Base-by-base conservation (phyloP, 2,797 vertebrate genomes). In the Xerus rutilus region DNA sequence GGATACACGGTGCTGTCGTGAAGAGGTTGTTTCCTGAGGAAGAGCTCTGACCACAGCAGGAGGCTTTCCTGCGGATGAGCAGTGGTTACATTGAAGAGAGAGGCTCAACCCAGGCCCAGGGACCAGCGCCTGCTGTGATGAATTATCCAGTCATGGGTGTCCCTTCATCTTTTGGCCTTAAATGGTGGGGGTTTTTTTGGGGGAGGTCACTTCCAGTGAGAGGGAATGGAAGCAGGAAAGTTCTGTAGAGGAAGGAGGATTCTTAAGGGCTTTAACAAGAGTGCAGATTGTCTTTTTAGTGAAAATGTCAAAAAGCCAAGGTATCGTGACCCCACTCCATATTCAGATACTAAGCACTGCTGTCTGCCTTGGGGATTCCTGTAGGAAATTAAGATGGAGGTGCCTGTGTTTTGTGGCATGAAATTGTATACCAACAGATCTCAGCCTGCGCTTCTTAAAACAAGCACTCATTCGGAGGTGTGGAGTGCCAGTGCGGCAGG, bases 1-100 rank as follows among this genome's bases (percentile, higher is more conserved):
- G 62, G 47, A 28, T 11, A 10, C 20, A 21, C 0, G 0, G 14
- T 12, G 2, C 21, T 47, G 0, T 30, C 14, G 11, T 52, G 14
- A 25, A 18, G 7, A 54, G 54, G 54, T 20, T 21, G 28, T 30
- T 88, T 62, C 39, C 25, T 72, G 2, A 20, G 1, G 18, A 83
- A 15, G 1, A 49, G 18, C 7, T 30, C 1, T 14, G 5, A 18
- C 59, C 0, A 11, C 62, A 0, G 54, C 28, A 12, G 45, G 20
- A 9, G 23, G 54, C 35, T 49, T 70, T 54, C 10, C 18, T 20
- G 18, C 15, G 4, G 1, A 23, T 3, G 0, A 0, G 10, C 3
- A 49, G 43, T 73, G 21, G 6, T 2, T 20, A 0, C 15, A 18
- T 65, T 35, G 18, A 23, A 69, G 52, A 69, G 25, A 25, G 43